phyloP scores from a whole-genome alignment of 2,888 invertebrate species.

The Leucophenga montana region DNA sequence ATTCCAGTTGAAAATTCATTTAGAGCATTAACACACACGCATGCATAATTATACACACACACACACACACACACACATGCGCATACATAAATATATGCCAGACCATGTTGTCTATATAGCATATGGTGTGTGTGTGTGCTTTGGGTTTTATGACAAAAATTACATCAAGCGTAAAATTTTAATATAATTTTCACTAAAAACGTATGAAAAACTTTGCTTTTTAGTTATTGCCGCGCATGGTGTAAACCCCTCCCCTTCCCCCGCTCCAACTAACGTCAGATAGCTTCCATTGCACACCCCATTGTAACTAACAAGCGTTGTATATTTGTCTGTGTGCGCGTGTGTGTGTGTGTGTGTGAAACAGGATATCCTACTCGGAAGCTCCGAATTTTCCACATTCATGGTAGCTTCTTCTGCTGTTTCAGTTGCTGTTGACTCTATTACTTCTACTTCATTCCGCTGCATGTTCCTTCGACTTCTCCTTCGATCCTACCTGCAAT shows the following conservation, averaged over 20 bases:
- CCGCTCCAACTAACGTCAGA: not conserved
- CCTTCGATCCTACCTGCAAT: not conserved
- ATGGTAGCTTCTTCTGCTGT: conserved; percentile 37
- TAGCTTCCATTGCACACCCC: not conserved
- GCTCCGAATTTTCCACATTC: conserved; percentile 67
- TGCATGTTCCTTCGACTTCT: not conserved
- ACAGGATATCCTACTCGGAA: conserved; percentile 70
- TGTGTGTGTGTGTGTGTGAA: conserved; percentile 52
- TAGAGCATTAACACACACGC: conserved; percentile 55
- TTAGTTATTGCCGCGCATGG: conserved; percentile 2
- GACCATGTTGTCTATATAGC: not conserved
- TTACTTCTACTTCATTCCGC: not conserved
- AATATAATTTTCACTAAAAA: conserved; percentile 72
- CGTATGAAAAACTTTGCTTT: conserved; percentile 24
- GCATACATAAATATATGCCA: conserved; percentile 11
- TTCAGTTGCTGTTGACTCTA: conserved; percentile 23
- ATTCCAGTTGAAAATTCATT: conserved; percentile 64
- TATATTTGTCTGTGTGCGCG: conserved; percentile 20
- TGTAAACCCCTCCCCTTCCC: not conserved
- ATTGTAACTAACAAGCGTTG: conserved; percentile 10
- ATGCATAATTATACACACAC: conserved; percentile 36
- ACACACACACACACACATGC: conserved; percentile 34
- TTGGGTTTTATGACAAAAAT: conserved; percentile 66
- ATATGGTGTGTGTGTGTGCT: not conserved
- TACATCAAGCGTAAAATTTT: conserved; percentile 71